phyloP scores from a whole-genome alignment of 2,797 vertebrate species.

The Trematomus bernacchii region DNA sequence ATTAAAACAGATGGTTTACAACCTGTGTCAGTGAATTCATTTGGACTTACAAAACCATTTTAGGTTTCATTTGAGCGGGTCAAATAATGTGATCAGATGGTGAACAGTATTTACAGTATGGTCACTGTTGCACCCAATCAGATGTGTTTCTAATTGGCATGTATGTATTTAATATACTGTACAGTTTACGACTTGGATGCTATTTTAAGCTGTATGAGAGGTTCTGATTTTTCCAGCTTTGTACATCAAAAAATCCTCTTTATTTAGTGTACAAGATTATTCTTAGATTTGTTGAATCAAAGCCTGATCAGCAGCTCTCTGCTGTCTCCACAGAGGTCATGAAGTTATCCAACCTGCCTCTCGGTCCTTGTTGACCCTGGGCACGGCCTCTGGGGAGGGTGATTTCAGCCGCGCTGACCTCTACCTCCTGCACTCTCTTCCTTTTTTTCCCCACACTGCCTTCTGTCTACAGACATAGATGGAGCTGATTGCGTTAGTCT shows the following conservation, averaged over 20 bases:
- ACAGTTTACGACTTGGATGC: background rate
- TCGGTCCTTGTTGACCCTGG: constrained; percentile 40
- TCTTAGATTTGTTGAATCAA: constrained; percentile 7
- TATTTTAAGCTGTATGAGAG: background rate
- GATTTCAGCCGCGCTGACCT: constrained; percentile 69
- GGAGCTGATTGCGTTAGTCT: constrained; percentile 71
- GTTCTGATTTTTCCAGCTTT: background rate
- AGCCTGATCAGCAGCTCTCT: constrained; percentile 22
- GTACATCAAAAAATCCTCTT: background rate
- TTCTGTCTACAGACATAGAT: constrained; percentile 64
- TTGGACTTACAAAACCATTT: too few relatives aligned
- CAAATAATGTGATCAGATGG: too few relatives aligned
- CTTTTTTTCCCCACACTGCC: constrained; percentile 36
- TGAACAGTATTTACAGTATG: too few relatives aligned
- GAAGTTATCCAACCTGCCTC: constrained; percentile 27
- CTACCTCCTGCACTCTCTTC: constrained; percentile 44
- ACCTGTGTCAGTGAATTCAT: too few relatives aligned
- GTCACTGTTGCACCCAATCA: too few relatives aligned
- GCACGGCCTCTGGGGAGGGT: constrained; percentile 53
- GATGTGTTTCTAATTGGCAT: background rate
- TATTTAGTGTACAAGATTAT: background rate
- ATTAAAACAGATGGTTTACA: too few relatives aligned
- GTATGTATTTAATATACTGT: background rate
- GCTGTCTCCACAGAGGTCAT: constrained; percentile 35
- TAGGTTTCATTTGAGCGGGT: too few relatives aligned